A percentile compares a stretch with the other conserved stretches of the same genome.
These are phyloP conservation scores for Iguana delicatissima DNA, from an alignment of 2,797 vertebrate species.

Conservation along the genomic window DNA sequence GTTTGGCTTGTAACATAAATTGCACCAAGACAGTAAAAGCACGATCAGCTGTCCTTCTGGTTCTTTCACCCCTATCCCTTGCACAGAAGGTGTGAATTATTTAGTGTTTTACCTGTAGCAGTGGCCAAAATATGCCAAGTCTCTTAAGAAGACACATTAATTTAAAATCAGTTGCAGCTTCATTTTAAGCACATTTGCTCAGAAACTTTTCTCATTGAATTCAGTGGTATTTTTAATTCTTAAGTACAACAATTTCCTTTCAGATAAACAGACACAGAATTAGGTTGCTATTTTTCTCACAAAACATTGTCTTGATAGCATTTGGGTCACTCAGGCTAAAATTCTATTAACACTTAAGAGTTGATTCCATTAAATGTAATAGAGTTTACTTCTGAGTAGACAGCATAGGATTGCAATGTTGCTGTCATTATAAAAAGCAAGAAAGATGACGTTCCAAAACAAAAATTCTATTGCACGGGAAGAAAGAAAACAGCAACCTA, in stretches of 20 bases:
- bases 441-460: not conserved
- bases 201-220: not conserved
- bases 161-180: not conserved
- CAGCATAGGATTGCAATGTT: not conserved
- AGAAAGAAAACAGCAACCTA: not conserved
- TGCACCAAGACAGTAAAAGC: too few relatives aligned
- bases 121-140: slow-evolving; percentile 13
- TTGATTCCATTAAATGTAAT: not conserved
- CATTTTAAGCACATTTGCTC: not conserved
- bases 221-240: not conserved
- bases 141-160: not conserved
- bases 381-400: not conserved
- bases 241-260: not conserved
- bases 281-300: not conserved
- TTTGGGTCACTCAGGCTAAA: not conserved
- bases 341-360: not conserved
- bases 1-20: not conserved
- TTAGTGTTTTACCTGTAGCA: slow-evolving; percentile 17
- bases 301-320: not conserved
- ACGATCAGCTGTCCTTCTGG: not conserved
- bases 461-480: too few relatives aligned
- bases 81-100: slow-evolving; percentile 30
- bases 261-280: not conserved
- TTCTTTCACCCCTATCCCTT: slow-evolving; percentile 16
- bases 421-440: not conserved